These are phyloP conservation scores for Charanyca ferruginea DNA, from an alignment of 2,888 invertebrate species.

Conservation along the genomic window DNA sequence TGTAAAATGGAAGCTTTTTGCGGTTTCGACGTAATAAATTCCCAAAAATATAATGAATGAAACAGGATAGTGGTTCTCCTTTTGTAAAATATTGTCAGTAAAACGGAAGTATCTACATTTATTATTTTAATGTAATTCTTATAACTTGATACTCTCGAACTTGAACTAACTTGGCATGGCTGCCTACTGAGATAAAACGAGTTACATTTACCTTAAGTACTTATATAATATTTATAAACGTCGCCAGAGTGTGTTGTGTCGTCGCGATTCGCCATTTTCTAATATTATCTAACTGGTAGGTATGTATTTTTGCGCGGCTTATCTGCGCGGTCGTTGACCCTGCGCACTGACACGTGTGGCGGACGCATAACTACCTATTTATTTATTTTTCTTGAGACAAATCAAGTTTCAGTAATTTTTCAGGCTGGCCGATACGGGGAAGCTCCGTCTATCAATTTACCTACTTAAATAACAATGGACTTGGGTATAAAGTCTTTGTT, in stretches of 20 bases:
- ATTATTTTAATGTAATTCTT: conserved; percentile 2
- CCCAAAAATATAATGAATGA: conserved; percentile 20
- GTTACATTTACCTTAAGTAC: conserved; percentile 50
- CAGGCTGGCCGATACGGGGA: background rate
- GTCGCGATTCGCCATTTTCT: conserved; percentile 82
- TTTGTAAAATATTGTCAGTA: background rate
- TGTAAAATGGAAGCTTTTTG: conserved; percentile 20
- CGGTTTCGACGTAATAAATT: conserved; percentile 23
- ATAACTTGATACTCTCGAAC: conserved; percentile 9
- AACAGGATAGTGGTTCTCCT: conserved; percentile 12
- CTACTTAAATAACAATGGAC: background rate
- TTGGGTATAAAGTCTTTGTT: background rate
- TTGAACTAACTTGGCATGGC: conserved; percentile 29
- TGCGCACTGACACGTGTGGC: conserved; percentile 73
- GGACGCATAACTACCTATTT: conserved; percentile 12
- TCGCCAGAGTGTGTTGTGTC: conserved; percentile 64
- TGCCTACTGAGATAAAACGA: conserved; percentile 31
- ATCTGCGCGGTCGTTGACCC: conserved; percentile 83
- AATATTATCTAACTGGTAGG: conserved; percentile 86
- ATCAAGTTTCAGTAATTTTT: background rate
- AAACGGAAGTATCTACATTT: background rate
- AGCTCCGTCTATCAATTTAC: background rate
- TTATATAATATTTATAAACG: conserved; percentile 63
- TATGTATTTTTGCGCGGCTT: conserved; percentile 81
- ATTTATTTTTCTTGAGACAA: conserved; percentile 4